Conservation (phyloP, 2,797 vertebrate genomes). For the Syngnathus rostellatus region DNA sequence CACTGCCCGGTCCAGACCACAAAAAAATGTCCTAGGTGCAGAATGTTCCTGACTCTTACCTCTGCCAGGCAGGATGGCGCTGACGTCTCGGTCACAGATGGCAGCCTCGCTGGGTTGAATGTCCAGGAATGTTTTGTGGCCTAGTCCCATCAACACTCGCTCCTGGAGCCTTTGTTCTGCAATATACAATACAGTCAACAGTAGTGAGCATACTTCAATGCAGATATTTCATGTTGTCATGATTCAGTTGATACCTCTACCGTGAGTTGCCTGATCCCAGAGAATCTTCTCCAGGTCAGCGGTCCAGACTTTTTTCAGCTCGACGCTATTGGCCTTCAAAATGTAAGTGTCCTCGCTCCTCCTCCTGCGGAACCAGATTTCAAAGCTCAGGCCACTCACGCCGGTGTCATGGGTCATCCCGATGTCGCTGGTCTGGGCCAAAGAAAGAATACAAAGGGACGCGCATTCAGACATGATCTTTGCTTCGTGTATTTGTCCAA, state of each 20-base stretch:
- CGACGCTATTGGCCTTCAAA: conserved; percentile 61
- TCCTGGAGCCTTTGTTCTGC: conserved; percentile 76
- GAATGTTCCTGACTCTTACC: conserved; percentile 46
- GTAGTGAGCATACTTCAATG: too few species aligned
- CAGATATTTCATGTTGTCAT: neutral
- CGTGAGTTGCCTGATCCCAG: conserved; percentile 76
- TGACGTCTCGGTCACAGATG: conserved; percentile 69
- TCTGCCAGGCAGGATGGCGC: conserved; percentile 51
- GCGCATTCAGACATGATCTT: neutral
- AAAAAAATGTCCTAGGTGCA: neutral
- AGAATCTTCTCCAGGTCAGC: conserved; percentile 72
- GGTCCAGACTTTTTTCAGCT: conserved; percentile 75
- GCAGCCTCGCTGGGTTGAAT: conserved; percentile 72
- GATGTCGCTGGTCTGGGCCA: conserved; percentile 69
- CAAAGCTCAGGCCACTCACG: conserved; percentile 68
- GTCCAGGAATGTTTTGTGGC: conserved; percentile 72
- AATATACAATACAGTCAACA: conserved; percentile 1
- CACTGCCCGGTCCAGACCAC: neutral
- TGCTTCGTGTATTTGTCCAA: neutral
- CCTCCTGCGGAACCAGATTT: conserved; percentile 78
- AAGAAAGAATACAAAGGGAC: neutral
- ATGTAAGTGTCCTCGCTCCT: conserved; percentile 74
- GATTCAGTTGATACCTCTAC: conserved; percentile 49
- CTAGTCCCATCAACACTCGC: conserved; percentile 75
- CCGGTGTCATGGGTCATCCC: conserved; percentile 74